Evolutionary conservation across 1,140 invertebrate species (phyloP).

Genomic region (Heliconius eleuchia): DNA sequence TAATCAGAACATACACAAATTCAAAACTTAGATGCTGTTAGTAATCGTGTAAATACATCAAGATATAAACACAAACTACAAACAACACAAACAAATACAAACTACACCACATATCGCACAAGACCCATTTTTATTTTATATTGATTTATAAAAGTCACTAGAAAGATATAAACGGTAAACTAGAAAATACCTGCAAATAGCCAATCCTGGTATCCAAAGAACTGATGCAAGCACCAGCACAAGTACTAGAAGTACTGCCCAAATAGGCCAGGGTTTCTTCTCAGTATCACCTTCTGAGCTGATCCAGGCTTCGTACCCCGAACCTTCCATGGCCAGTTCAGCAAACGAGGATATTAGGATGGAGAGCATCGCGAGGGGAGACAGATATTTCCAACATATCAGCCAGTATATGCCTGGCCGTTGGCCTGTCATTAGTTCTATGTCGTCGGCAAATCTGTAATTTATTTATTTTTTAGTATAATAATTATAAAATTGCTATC

Average conservation of each 20-base stretch:
- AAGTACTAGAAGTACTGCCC: slow-evolving; percentile 89
- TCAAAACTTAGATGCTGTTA: no score
- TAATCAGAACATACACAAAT: no score
- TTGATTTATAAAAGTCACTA: no score
- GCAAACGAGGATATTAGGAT: slow-evolving; percentile 93
- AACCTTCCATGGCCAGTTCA: slow-evolving; percentile 90
- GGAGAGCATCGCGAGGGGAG: slow-evolving; percentile 93
- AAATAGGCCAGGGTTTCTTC: slow-evolving; percentile 92
- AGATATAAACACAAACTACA: no score
- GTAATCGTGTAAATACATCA: no score
- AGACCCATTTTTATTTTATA: no score
- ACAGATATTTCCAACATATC: slow-evolving; percentile 96
- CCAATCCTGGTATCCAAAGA: slow-evolving; percentile 93
- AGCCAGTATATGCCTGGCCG: slow-evolving; percentile 94
- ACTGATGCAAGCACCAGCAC: slow-evolving; percentile 90
- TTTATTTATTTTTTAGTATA: background rate
- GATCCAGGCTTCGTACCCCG: slow-evolving; percentile 92
- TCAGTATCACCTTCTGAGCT: slow-evolving; percentile 86
- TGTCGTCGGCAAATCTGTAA: slow-evolving; percentile 91
- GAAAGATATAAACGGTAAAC: no score
- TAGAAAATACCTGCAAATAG: slow-evolving; percentile 86
- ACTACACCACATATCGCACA: no score
- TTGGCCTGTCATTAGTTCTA: slow-evolving; percentile 96
- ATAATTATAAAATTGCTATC: no score
- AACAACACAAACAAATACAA: no score